These are phyloP conservation scores for Hipparchia semele DNA, from an alignment of 2,888 invertebrate genomes.

Conservation along the genomic window DNA sequence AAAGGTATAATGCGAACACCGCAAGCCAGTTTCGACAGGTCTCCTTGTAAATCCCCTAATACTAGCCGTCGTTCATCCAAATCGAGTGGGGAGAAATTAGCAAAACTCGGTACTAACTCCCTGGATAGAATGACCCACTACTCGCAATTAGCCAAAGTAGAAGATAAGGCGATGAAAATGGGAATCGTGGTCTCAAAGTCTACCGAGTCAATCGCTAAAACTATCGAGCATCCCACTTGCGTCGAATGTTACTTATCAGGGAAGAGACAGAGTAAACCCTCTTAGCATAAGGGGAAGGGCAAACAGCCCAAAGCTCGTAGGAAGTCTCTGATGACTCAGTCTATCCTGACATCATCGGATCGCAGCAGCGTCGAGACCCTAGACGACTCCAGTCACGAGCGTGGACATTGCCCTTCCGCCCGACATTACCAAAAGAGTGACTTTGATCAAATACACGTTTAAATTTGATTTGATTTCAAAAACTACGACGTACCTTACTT, in stretches of 20 bases:
- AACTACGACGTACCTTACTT: conserved; percentile 29
- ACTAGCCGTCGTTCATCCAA: conserved; percentile 73
- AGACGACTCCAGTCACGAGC: conserved; percentile 62
- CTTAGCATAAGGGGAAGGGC: conserved; percentile 87
- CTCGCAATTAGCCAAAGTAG: conserved; percentile 76
- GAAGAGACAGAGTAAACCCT: conserved; percentile 82
- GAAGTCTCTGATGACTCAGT: conserved; percentile 64
- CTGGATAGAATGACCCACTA: conserved; percentile 77
- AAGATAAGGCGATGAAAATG: conserved; percentile 79
- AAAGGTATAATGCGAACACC: conserved; percentile 81
- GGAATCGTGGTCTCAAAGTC: conserved; percentile 83
- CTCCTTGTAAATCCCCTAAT: conserved; percentile 75
- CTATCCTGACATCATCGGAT: conserved; percentile 69
- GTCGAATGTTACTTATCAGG: conserved; percentile 88
- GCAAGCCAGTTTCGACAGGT: conserved; percentile 77
- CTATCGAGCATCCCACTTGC: conserved; percentile 87
- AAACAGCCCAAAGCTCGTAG: conserved; percentile 82
- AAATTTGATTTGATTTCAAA: conserved; percentile 48
- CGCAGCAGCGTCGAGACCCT: conserved; percentile 76
- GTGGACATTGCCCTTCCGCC: conserved; percentile 64
- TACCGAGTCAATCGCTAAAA: conserved; percentile 79
- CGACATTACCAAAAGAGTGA: conserved; percentile 61
- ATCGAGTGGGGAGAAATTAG: conserved; percentile 71
- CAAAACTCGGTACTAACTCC: conserved; percentile 76
- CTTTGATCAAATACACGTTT: conserved; percentile 84